Base-by-base conservation (phyloP, 2,797 vertebrate species). In the Acanthis flammea region DNA sequence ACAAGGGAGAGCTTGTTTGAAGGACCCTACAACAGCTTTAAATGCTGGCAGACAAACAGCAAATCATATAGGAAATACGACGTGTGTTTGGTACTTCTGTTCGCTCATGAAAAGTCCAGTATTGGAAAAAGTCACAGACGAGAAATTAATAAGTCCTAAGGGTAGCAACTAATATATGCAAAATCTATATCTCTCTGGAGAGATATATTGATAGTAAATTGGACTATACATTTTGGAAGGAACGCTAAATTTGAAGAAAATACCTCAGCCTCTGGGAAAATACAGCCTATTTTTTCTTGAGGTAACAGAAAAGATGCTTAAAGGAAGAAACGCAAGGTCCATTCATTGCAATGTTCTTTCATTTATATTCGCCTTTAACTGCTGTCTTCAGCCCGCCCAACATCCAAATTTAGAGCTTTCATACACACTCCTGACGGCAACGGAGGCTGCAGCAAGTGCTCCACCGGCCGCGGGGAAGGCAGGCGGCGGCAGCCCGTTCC, bases 341-440 rank as follows among this genome's bases (percentile, higher is more conserved):
- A 7, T 63, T 82, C 51, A 35, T 19, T 37, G 35, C 31, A 35
- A 30, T 6, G n/a, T 39, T 65, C 82, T 71, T 71, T 80, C 65
- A 57, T 58, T 66, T 62, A 28, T 14, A 12, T 37, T 35, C 45
- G 39, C 47, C 62, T 92, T 39, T 24, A 42, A 65, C 19, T 33
- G 76, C 62, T 45, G 39, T 2, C 39, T 80, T 76, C 86, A 88
- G 48, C 79, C 73, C 53, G 80, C 61, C 42, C 57, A 15, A 8
- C 5, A 71, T 1, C 55, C 93, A 30, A n/a, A 68, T 66, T 68
- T 28, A 80, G 76, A 79, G 57, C 54, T 57, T 48, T 62, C 12
- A 10, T 41, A 33, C 25, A 19, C 21, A 0, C 44, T 22, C 0
- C 55, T 7, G 60, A 54, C 53, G 19, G 70, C n/a, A 33, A 0